Conservation (phyloP, 2,888 invertebrate genomes). For the Lampropteryx suffumata region DNA sequence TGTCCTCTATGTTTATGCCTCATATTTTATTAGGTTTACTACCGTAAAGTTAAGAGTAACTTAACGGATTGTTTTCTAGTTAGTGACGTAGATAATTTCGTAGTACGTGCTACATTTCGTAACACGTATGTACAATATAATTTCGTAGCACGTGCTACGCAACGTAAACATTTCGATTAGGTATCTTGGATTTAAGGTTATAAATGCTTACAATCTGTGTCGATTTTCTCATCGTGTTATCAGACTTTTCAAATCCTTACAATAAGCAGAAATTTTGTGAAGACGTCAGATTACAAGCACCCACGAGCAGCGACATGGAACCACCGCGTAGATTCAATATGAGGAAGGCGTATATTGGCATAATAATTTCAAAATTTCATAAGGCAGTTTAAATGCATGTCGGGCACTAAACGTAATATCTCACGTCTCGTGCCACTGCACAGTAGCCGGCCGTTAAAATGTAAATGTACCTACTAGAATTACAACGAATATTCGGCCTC, state of each 20-base stretch:
- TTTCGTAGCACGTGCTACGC: too few species aligned
- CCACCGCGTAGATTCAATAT: slow-evolving; percentile 36
- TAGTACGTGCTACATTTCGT: too few species aligned
- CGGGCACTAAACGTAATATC: slow-evolving; percentile 47
- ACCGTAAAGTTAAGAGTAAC: too few species aligned
- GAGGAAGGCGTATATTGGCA: slow-evolving; percentile 26
- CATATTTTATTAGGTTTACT: too few species aligned
- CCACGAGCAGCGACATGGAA: not conserved
- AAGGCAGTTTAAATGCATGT: slow-evolving; percentile 61
- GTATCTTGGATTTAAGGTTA: too few species aligned
- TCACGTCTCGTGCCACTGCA: slow-evolving; percentile 45
- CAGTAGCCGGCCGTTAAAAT: slow-evolving; percentile 54
- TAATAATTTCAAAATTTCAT: slow-evolving; percentile 49
- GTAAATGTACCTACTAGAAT: slow-evolving; percentile 46
- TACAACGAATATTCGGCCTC: not conserved
- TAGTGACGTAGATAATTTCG: too few species aligned
- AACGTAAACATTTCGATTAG: too few species aligned
- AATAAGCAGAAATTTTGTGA: slow-evolving; percentile 8
- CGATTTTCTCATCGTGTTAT: not conserved
- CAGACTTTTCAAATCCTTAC: not conserved
- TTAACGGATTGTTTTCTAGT: too few species aligned
- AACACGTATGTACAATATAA: too few species aligned
- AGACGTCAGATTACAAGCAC: slow-evolving; percentile 4
- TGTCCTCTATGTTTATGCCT: too few species aligned
- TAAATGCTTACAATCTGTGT: not conserved